Evolutionary conservation across 2,888 invertebrate genomes (phyloP).

Genomic region (Petrophora chlorosata): DNA sequence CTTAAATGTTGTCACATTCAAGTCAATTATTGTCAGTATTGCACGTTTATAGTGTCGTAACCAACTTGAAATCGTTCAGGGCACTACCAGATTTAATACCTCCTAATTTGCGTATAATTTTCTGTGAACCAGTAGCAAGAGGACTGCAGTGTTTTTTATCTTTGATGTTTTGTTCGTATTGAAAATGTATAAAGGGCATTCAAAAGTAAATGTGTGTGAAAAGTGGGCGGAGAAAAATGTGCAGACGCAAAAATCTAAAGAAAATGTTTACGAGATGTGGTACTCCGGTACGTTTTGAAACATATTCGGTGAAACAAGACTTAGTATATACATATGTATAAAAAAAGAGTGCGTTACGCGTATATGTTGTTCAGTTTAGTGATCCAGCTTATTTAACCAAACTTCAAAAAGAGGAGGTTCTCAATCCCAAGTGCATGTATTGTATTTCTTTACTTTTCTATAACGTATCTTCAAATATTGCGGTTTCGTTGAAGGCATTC

Average conservation of each 20-base stretch:
- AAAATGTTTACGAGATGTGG: slow-evolving; percentile 28
- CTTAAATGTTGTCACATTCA: slow-evolving; percentile 15
- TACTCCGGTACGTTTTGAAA: slow-evolving; percentile 36
- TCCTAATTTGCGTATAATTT: slow-evolving; percentile 47
- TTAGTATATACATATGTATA: too few relatives aligned
- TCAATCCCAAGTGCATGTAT: too few relatives aligned
- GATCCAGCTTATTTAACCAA: too few relatives aligned
- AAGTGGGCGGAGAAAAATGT: slow-evolving; percentile 47
- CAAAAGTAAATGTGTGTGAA: slow-evolving; percentile 44
- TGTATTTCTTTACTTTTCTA: too few relatives aligned
- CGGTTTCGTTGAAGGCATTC: too few relatives aligned
- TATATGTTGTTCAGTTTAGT: too few relatives aligned
- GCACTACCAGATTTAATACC: slow-evolving; percentile 40
- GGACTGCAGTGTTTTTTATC: slow-evolving; percentile 14
- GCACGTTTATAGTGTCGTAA: slow-evolving; percentile 43
- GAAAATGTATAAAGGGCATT: slow-evolving; percentile 27
- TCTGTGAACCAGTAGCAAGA: slow-evolving; percentile 30
- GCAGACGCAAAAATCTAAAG: slow-evolving; percentile 26
- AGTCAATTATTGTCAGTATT: slow-evolving; percentile 34
- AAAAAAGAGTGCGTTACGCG: too few relatives aligned
- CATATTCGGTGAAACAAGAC: too few relatives aligned
- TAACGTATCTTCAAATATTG: too few relatives aligned
- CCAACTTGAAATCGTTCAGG: slow-evolving; percentile 34
- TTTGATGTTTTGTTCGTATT: slow-evolving; percentile 14
- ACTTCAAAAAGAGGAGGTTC: too few relatives aligned